Conservation (phyloP, 2,888 invertebrate genomes). For the Silvanus unidentatus region DNA sequence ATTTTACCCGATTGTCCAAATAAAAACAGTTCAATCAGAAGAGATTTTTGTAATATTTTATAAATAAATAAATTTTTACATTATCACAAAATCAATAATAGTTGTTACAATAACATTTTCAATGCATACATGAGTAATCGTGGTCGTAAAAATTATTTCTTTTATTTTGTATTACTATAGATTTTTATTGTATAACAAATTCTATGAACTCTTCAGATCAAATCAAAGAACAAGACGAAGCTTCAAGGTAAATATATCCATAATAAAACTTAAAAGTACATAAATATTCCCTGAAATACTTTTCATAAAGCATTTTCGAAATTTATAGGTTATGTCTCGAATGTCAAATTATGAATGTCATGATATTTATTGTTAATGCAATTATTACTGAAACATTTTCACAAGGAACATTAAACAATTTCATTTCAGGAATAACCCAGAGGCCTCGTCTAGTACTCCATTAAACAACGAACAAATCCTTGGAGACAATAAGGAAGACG, state of each 20-base stretch:
- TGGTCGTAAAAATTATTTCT: constrained; percentile 16
- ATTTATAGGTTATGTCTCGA: constrained; percentile 36
- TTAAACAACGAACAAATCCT: constrained; percentile 27
- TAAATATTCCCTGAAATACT: not conserved
- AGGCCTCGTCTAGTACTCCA: constrained; percentile 42
- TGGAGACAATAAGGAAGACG: constrained; percentile 49
- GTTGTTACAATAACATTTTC: constrained; percentile 2
- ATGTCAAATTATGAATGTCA: constrained; percentile 43
- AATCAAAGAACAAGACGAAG: constrained; percentile 47
- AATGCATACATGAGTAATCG: constrained; percentile 15
- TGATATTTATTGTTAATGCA: constrained; percentile 20
- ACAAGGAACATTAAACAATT: constrained; percentile 4
- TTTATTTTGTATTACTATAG: constrained; percentile 26
- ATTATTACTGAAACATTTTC: no score
- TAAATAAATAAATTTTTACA: no score
- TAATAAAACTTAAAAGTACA: not conserved
- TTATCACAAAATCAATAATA: no score
- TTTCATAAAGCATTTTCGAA: not conserved
- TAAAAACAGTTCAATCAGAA: no score
- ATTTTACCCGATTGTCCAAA: no score
- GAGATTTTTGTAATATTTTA: no score
- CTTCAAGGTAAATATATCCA: constrained; percentile 46
- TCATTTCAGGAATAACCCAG: constrained; percentile 39
- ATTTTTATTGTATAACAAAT: constrained; percentile 31
- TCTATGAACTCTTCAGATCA: constrained; percentile 49